These are phyloP conservation scores for Siderastrea siderea DNA, from an alignment of 92 coral and sea anemone species.

Conservation along the genomic window DNA sequence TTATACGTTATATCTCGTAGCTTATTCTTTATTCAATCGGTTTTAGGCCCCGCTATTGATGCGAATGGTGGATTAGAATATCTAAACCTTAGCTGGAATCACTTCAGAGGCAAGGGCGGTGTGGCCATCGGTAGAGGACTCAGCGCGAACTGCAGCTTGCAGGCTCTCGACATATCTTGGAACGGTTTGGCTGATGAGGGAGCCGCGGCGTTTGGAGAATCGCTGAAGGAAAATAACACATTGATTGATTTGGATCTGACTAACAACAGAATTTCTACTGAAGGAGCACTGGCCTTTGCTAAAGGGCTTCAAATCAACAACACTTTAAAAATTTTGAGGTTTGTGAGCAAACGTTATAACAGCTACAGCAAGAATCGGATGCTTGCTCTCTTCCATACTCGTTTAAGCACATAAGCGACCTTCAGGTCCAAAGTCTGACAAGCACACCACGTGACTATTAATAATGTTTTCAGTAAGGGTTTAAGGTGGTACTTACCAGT, in stretches of 20 bases:
- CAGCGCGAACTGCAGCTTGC: slow-evolving; percentile 83
- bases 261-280: slow-evolving; percentile 87
- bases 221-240: slow-evolving; percentile 89
- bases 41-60: slow-evolving; percentile 87
- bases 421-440: too few relatives aligned
- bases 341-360: not conserved
- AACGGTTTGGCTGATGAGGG: slow-evolving; percentile 97
- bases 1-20: too few relatives aligned
- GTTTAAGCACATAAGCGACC: too few relatives aligned
- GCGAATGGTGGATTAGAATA: slow-evolving; percentile 84
- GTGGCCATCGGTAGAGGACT: slow-evolving; percentile 90
- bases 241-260: slow-evolving; percentile 83
- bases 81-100: slow-evolving; percentile 95
- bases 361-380: too few relatives aligned
- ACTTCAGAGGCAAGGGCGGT: slow-evolving; percentile 92
- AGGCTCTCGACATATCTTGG: slow-evolving; percentile 88
- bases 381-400: too few relatives aligned
- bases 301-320: slow-evolving; percentile 85
- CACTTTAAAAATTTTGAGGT: slow-evolving; percentile 87
- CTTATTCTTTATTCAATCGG: not conserved
- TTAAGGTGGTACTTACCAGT: not conserved
- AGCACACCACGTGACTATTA: too few relatives aligned
- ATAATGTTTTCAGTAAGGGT: not conserved
- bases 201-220: slow-evolving; percentile 92
- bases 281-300: slow-evolving; percentile 82